Base-by-base conservation (phyloP, 2,888 invertebrate genomes). In the Physocephala rufipes region DNA sequence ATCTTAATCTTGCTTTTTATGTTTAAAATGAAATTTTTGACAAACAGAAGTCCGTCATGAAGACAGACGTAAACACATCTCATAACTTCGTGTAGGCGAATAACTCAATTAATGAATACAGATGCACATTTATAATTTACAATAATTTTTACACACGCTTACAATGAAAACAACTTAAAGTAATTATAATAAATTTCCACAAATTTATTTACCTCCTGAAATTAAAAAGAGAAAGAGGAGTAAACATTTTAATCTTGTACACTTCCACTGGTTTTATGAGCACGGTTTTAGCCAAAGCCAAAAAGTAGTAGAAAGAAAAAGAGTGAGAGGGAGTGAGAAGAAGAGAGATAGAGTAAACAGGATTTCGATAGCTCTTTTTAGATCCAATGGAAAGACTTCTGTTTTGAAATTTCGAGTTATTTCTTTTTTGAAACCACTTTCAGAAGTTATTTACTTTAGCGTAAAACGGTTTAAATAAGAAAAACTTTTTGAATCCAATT, bases 181-280 rank as follows among this genome's bases (percentile, higher is more conserved):
- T 53, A 19, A 51, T 7, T 19, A 7, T 36, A 4, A 53, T 5
- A 21, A 53, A 53, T 5, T 53, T 53, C 24, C 53, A 24, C 53
- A 53, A 53, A 36, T 66, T 72, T 79, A 86, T 85, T 85, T 86
- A 86, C 86, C 85, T 86, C 84, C 86, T 86, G 86, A 76, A 86
- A 86, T 82, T 81, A 84, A 79, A 81, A 82, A 58, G 58, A 58
- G 58, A 81, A 77, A 78, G 76, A 82, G 78, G 80, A 75, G 79
- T 74, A 80, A 76, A 76, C 79, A 71, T 76, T 51, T 36, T 62
- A 43, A 21, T 43, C 30, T 53, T 66, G 21, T 15, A 26, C 21
- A 43, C 24, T 47, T 0, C 36, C n/a, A 66, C 21, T 15, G 36
- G 36, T 62, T 24, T 55, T 66, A 69, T 68, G 70, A 55, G 13